These are phyloP conservation scores for Candidula unifasciata DNA, from an alignment of 2,888 invertebrate species.

Conservation along the genomic window DNA sequence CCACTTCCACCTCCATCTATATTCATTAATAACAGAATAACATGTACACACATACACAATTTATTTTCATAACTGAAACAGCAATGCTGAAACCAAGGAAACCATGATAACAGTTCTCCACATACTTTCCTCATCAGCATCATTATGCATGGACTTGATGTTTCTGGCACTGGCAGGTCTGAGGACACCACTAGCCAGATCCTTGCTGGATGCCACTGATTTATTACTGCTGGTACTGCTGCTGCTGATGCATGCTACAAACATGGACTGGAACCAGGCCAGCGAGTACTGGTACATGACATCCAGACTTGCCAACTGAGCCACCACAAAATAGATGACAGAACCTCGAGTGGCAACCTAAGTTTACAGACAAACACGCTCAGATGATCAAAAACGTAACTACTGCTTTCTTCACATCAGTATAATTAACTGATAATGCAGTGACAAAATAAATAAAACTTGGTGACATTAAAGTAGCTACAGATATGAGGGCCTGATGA, in stretches of 20 bases:
- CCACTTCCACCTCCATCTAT: too few relatives aligned
- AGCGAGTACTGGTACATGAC: constrained; percentile 78
- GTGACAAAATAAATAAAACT: not conserved
- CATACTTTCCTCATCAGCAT: constrained; percentile 35
- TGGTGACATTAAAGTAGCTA: too few relatives aligned
- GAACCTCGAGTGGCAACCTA: constrained; percentile 78
- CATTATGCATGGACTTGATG: constrained; percentile 38
- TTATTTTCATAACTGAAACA: too few relatives aligned
- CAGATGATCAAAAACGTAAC: too few relatives aligned
- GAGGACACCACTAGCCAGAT: constrained; percentile 41
- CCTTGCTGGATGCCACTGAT: constrained; percentile 39
- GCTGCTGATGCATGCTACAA: constrained; percentile 71
- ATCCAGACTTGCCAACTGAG: constrained; percentile 75
- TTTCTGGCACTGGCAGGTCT: constrained; percentile 50
- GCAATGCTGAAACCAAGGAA: not conserved
- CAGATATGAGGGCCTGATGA: too few relatives aligned
- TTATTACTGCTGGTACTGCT: constrained; percentile 18
- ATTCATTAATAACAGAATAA: too few relatives aligned
- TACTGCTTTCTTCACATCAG: not conserved
- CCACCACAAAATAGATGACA: constrained; percentile 77
- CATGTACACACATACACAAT: too few relatives aligned
- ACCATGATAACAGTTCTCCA: not conserved
- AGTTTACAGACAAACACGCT: constrained; percentile 12
- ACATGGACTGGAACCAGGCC: constrained; percentile 77
- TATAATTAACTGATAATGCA: not conserved